Evolutionary conservation across 2,797 vertebrate species (phyloP).

Genomic region (Melanotaenia parkinsoni): DNA sequence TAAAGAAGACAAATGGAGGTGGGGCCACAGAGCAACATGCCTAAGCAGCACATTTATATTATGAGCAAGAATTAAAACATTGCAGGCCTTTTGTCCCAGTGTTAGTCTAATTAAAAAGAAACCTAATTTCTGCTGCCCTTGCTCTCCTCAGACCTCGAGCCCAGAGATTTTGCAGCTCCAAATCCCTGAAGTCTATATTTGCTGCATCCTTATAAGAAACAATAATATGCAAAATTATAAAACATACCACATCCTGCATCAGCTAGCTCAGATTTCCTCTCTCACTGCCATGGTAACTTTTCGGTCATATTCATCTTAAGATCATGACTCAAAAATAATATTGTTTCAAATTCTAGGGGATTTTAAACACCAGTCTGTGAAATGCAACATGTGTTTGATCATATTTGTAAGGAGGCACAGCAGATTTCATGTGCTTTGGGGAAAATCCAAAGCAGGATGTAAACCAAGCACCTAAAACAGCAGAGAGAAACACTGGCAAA

Average conservation of each 20-base stretch:
- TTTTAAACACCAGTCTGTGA: conserved; percentile 19
- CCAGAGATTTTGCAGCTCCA: conserved; percentile 58
- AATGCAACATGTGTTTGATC: conserved; percentile 26
- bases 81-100: conserved; percentile 73
- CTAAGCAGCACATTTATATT: conserved; percentile 78
- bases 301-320: neutral
- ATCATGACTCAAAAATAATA: conserved; percentile 9
- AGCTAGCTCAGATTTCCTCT: conserved; percentile 21
- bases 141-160: conserved; percentile 67
- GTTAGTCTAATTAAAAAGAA: conserved; percentile 81
- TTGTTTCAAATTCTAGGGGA: neutral
- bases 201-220: conserved; percentile 45
- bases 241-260: conserved; percentile 33
- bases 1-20: conserved; percentile 81
- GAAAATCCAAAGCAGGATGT: conserved; percentile 41
- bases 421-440: conserved; percentile 30
- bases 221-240: conserved; percentile 49
- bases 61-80: conserved; percentile 82
- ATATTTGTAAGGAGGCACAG: neutral
- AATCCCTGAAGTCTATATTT: conserved; percentile 49
- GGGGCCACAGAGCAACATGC: conserved; percentile 72
- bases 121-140: conserved; percentile 70
- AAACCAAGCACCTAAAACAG: conserved; percentile 53
- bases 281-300: conserved; percentile 15
- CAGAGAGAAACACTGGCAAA: conserved; percentile 56